Evolutionary conservation across 2,888 invertebrate genomes (phyloP).

Genomic region (Terebella lapidaria): DNA sequence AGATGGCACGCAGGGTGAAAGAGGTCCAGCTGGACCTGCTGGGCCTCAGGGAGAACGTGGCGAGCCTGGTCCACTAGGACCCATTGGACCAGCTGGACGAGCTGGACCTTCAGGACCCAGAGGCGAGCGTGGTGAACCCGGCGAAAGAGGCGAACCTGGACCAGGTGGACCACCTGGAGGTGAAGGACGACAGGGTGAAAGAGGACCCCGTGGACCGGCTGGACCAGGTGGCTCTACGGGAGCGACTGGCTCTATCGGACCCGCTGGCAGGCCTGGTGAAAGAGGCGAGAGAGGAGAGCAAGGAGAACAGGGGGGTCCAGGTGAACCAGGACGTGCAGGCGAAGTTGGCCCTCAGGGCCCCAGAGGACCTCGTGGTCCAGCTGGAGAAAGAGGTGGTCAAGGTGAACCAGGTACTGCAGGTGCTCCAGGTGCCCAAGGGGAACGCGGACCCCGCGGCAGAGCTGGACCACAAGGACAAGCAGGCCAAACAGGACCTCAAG

Average conservation of each 20-base stretch:
- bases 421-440: constrained; percentile 5
- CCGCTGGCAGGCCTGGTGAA: not conserved
- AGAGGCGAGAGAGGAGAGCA: constrained; percentile 3
- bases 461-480: constrained; percentile 9
- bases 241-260: constrained; percentile 13
- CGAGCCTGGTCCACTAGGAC: not conserved
- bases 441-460: constrained; percentile 7
- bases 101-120: not conserved
- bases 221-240: constrained; percentile 53
- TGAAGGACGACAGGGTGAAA: constrained; percentile 12
- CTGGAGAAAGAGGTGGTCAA: constrained; percentile 11
- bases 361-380: constrained; percentile 15
- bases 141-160: constrained; percentile 4
- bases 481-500: constrained; percentile 10
- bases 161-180: constrained; percentile 12
- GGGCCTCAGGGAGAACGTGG: not conserved
- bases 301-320: constrained; percentile 12
- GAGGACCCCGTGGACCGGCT: constrained; percentile 9
- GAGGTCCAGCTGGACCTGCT: not conserved
- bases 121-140: not conserved
- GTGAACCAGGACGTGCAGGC: constrained; percentile 18
- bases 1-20: not conserved
- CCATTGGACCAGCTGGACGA: not conserved
- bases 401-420: constrained; percentile 14
- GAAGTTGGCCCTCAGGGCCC: constrained; percentile 17